Base-by-base conservation (phyloP, 2,888 invertebrate species). In the Rhimphoctona megacephalus region DNA sequence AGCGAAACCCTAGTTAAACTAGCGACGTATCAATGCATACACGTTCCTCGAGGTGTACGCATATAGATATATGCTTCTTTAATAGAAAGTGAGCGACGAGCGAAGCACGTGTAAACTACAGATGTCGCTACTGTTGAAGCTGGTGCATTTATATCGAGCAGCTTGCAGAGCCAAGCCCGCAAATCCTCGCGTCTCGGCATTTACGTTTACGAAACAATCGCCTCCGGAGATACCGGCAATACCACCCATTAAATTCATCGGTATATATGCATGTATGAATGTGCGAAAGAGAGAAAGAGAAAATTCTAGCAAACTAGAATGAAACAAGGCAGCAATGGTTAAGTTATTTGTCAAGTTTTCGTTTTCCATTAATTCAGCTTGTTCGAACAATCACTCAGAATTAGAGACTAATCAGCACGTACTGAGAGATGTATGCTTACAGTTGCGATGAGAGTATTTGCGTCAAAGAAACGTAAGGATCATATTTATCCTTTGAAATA, bases 91-190 rank as follows among this genome's bases (percentile, higher is more conserved):
- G 52, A 72, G 52, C 19, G 52, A 72, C 72, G 72, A 78, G 79
- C 57, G 17, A 39, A 76, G 73, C 74, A 74, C 73, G 82, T 85
- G 82, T 85, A 85, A 85, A 83, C 74, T 85, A 83, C 70, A 69
- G 76, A 83, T 79, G 76, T 70, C 46, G 85, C 85, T 83, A 82
- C 82, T 80, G 85, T 79, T 76, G 74, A 83, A 79, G 46, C 76
- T 66, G 79, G 69, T 30, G 73, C 78, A 74, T 79, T 83, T 83
- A 72, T 72, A 80, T 70, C 79, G 74, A 61, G 76, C 77, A 36
- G 77, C 39, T 66, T 57, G 22, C 74, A 74, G 49, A 57, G 61
- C 54, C 25, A 77, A 82, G 74, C 78, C n/a, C 69, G 61, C 61
- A 54, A 69, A 76, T 79, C 74, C 74, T 54, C 11, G 64, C 36